Evolutionary conservation across 2,888 invertebrate genomes (phyloP).

Genomic region (Drosophila incognita): DNA sequence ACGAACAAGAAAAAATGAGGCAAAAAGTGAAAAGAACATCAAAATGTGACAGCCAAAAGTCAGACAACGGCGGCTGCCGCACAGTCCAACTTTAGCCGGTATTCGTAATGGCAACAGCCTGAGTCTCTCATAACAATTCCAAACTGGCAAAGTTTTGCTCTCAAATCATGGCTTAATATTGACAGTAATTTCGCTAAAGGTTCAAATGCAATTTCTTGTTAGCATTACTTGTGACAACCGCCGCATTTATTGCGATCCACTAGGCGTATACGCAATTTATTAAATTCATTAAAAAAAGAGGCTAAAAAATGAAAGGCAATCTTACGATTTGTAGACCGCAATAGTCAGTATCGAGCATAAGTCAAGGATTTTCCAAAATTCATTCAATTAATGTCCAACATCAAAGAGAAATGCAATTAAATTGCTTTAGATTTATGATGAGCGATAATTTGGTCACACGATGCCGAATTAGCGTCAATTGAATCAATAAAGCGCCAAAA

Average conservation of each 20-base stretch:
- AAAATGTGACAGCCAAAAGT: constrained; percentile 50
- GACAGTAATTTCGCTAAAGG: constrained; percentile 23
- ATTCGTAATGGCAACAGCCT: constrained; percentile 27
- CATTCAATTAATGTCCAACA: constrained; percentile 2
- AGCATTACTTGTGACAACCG: constrained; percentile 17
- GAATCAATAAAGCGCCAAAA: constrained; percentile 58
- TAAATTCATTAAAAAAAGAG: not conserved
- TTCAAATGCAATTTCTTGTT: constrained; percentile 26
- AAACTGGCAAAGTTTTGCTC: constrained; percentile 36
- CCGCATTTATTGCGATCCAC: constrained; percentile 15
- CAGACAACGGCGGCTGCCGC: constrained; percentile 40
- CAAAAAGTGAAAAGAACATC: constrained; percentile 9
- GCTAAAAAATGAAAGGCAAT: not conserved
- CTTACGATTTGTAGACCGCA: not conserved
- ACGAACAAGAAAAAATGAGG: constrained; percentile 1
- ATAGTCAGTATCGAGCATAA: not conserved
- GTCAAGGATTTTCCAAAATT: not conserved
- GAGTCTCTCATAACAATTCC: constrained; percentile 42
- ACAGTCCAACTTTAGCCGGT: constrained; percentile 19
- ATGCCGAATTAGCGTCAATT: constrained; percentile 60
- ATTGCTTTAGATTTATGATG: constrained; percentile 48
- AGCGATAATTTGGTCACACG: constrained; percentile 47
- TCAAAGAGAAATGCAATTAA: constrained; percentile 50
- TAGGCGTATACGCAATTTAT: constrained; percentile 46
- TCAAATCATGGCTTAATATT: constrained; percentile 42